Evolutionary conservation across 1,140 invertebrate genomes (phyloP), one percentile per base, ranked within the genome.

Genomic region (Choristoneura fumiferana): DNA sequence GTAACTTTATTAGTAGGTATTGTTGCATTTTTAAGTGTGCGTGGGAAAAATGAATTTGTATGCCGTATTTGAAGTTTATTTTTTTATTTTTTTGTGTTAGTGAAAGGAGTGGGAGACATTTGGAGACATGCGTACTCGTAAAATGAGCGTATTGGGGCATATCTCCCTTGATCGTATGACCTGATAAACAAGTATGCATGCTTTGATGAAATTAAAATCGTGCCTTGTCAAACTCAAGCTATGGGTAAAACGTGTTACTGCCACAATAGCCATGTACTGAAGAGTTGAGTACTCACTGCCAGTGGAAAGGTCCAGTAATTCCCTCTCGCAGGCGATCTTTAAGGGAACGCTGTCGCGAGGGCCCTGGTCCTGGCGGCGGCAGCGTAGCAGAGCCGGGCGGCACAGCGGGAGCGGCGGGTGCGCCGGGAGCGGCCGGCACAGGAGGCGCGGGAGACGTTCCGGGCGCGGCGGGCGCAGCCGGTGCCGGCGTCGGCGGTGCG

Each of bases 301-400:
- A 94, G 65, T 92, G 91, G 73, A 94, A 93, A 80, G 93, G 93
- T 76, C 93, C 93, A 29, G 93, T 93, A 81, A 95, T 94, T 69
- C 94, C 94, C 45, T 95, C 94, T 74, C 93, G 91, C 37, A 95
- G 91, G 14, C 94, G 91, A 78, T 95, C 94, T 77, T 94, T 94
- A 67, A 95, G 81, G 0, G 92, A 93, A 35, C 92, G 92, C 65
- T 93, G 90, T 40, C 93, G 76, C 62, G 92, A 91, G 15, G 92
- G 91, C 15, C 91, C 92, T n/a, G 92, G 92, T 38, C 93, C 93
- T 13, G 85, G 79, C 36, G 85, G 79, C 34, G 86, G 86, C 58
- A 87, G 73, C 63, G 74, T 75, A 67, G 78, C 86, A 58, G 83
- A 78, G 60, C 84, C 87, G 33, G 85, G 63, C 35, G 63, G 56